Conservation (phyloP, 2,113 vertebrate species). For the Larimichthys polyactis region DNA sequence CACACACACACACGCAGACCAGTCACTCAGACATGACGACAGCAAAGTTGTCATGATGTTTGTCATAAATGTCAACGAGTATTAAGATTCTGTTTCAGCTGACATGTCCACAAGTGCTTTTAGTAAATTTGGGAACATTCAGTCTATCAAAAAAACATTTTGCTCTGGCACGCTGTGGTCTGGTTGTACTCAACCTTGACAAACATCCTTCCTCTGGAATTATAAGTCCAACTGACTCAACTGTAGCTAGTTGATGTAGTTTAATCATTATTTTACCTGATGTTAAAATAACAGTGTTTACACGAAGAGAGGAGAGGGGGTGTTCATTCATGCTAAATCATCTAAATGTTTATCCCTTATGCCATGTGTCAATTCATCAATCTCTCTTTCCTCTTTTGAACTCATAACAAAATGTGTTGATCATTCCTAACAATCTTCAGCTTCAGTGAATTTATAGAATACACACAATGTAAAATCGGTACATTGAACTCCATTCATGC, state of each 20-base stretch:
- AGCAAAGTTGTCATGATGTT: conserved; percentile 11
- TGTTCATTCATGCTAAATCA: background rate
- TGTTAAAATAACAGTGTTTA: background rate
- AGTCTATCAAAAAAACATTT: background rate
- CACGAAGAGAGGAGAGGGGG: background rate
- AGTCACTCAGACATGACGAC: background rate
- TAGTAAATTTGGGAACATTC: conserved; percentile 3
- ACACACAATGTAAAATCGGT: background rate
- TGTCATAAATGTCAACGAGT: conserved; percentile 17
- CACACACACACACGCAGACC: background rate
- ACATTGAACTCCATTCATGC: conserved; percentile 5
- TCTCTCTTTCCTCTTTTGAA: background rate
- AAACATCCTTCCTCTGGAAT: background rate
- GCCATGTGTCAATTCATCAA: background rate
- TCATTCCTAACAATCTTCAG: background rate
- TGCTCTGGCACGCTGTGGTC: background rate
- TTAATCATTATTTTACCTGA: background rate
- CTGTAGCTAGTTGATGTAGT: background rate
- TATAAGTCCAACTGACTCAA: background rate
- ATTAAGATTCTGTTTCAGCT: conserved; percentile 8
- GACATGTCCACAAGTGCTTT: background rate
- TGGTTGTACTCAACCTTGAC: background rate
- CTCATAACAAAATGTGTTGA: background rate
- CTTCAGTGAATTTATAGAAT: background rate
- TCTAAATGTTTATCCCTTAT: background rate